Evolutionary conservation across 2,888 invertebrate genomes (phyloP).

Genomic region (Eupithecia centaureata): DNA sequence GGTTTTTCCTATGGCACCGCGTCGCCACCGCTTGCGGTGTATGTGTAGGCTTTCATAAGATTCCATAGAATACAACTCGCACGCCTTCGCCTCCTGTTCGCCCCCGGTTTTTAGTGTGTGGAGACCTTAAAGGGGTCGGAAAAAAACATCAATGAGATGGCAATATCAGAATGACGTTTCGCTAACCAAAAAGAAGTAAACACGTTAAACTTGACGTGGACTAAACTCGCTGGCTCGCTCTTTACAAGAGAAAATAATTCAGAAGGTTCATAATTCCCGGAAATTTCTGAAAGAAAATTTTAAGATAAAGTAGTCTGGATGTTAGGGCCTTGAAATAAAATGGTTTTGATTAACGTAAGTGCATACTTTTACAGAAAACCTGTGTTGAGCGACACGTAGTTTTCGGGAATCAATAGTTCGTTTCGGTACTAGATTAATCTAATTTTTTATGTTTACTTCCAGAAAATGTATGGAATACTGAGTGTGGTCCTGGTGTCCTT

Average conservation of each 20-base stretch:
- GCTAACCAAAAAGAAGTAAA: slow-evolving; percentile 80
- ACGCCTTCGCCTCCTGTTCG: too few relatives aligned
- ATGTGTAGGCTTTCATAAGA: too few relatives aligned
- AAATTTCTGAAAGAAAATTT: slow-evolving; percentile 54
- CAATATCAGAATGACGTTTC: slow-evolving; percentile 53
- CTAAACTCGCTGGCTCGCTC: slow-evolving; percentile 76
- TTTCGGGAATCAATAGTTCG: slow-evolving; percentile 57
- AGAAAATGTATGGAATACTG: slow-evolving; percentile 76
- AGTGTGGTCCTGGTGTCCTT: slow-evolving; percentile 69
- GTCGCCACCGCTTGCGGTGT: too few relatives aligned
- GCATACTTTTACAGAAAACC: slow-evolving; percentile 61
- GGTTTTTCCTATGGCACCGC: too few relatives aligned
- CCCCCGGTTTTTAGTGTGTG: too few relatives aligned
- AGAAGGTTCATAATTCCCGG: slow-evolving; percentile 55
- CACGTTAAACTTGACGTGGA: slow-evolving; percentile 84
- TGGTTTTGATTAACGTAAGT: slow-evolving; percentile 72
- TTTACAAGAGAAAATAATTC: slow-evolving; percentile 59
- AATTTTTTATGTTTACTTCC: slow-evolving; percentile 56
- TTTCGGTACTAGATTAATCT: slow-evolving; percentile 45
- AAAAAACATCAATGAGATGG: slow-evolving; percentile 46
- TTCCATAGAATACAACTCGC: too few relatives aligned
- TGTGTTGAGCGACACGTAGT: slow-evolving; percentile 53
- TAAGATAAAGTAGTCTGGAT: slow-evolving; percentile 57
- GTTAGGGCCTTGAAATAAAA: slow-evolving; percentile 61
- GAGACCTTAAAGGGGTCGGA: too few relatives aligned